Evolutionary conservation across 2,888 invertebrate species (phyloP).

Genomic region (Cancer borealis): DNA sequence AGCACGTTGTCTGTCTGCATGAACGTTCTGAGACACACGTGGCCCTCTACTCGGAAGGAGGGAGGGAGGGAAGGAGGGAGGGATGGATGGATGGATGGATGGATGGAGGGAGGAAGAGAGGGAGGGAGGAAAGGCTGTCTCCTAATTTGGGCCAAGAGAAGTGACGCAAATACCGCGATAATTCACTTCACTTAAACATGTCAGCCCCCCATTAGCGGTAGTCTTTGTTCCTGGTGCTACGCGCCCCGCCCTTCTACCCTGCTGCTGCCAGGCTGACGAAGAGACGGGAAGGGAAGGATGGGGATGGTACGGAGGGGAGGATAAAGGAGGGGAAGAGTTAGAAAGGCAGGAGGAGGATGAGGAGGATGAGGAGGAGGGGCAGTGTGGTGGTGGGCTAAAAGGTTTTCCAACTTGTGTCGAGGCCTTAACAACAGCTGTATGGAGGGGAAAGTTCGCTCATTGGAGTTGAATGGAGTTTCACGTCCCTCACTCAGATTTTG

Average conservation of each 20-base stretch:
- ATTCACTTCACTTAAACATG: no score
- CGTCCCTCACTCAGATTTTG: constrained; percentile 24
- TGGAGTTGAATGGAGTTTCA: constrained; percentile 23
- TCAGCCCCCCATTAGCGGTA: no score
- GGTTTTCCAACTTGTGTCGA: constrained; percentile 29
- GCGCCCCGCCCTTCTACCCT: neutral
- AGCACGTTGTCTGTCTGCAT: no score
- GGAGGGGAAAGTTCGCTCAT: constrained; percentile 35
- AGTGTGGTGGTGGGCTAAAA: neutral
- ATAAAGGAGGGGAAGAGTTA: neutral
- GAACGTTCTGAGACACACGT: no score
- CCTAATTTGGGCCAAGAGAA: neutral
- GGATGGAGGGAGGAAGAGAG: neutral
- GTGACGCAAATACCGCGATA: neutral
- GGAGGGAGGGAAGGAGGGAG: neutral
- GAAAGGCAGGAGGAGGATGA: neutral
- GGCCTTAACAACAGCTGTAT: constrained; percentile 22
- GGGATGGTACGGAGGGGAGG: neutral
- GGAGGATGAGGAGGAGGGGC: neutral
- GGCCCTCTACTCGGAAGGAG: neutral
- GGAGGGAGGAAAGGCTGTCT: neutral
- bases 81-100: no score
- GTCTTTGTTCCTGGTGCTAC: no score
- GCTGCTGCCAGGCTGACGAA: neutral
- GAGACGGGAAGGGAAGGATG: neutral